A percentile compares a stretch with the other conserved stretches of the same genome.
Conservation (phyloP, 2,888 invertebrate species). For the Maniola hyperantus region DNA sequence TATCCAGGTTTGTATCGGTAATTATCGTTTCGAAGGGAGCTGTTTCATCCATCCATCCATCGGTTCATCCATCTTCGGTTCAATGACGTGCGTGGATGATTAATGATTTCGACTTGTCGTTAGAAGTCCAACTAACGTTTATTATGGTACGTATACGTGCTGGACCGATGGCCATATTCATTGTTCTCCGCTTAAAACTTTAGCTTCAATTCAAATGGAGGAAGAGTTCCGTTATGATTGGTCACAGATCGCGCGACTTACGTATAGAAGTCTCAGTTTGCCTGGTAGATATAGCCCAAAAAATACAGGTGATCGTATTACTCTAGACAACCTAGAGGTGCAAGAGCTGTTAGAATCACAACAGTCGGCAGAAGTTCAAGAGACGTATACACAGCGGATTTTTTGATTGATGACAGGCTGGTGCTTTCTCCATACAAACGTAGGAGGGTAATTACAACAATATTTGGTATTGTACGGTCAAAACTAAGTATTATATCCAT, state of each 20-base stretch:
- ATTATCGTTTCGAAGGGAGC: slow-evolving; percentile 44
- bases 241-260: too few species aligned
- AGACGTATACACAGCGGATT: too few species aligned
- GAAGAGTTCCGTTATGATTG: neutral
- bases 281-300: too few species aligned
- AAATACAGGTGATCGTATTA: neutral
- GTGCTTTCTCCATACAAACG: too few species aligned
- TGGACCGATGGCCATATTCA: slow-evolving; percentile 25
- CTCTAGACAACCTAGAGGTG: too few species aligned
- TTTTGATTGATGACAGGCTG: too few species aligned
- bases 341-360: too few species aligned
- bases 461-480: too few species aligned
- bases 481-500: too few species aligned
- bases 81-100: slow-evolving; percentile 57
- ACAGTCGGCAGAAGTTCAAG: too few species aligned
- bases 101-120: slow-evolving; percentile 52
- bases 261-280: neutral
- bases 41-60: slow-evolving; percentile 43
- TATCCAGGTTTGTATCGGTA: slow-evolving; percentile 42
- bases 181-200: slow-evolving; percentile 25
- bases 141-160: slow-evolving; percentile 36
- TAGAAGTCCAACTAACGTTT: slow-evolving; percentile 48
- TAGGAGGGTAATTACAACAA: too few species aligned
- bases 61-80: slow-evolving; percentile 47
- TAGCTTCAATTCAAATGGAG: neutral